Base-by-base conservation (phyloP, 2,888 invertebrate genomes). In the Dinocampus coccinellae region DNA sequence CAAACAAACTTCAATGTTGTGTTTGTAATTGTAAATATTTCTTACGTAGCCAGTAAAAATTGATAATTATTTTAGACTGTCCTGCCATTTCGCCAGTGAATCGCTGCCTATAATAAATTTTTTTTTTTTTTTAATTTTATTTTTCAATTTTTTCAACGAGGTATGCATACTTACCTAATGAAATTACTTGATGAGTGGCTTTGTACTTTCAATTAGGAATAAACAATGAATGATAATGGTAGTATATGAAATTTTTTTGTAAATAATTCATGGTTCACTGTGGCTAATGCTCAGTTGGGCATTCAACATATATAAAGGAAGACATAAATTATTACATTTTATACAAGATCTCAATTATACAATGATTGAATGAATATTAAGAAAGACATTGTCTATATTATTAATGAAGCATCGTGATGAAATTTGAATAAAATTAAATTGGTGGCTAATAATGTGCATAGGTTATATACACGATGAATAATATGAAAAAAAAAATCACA, bases 41-140 rank as follows among this genome's bases (percentile, higher is more conserved):
- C 39, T 33, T 66, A 60, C 39, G 26, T 60, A 61, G 66, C 55
- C 66, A 70, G 65, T 61, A 70, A 61, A 33, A n/a, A 34, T 47
- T 39, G 13, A 53, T 10, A 39, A 22, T 34, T 55, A 33, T 63
- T 64, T 69, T 69, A 69, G 69, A 62, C 61, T 75, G 75, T 80
- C 77, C 79, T 77, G 77, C 75, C 77, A 77, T 73, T 70, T 76
- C 73, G 78, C 78, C 77, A 81, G 78, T 78, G 77, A 78, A 78
- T 60, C 78, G 80, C 81, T 81, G 81, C 81, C 80, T 76, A 77
- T 78, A 76, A 75, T 71, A 79, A 68, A 20, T 39, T 9, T 16
- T 26, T 58, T 58, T 58, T 29, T 47, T 16, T 42, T n/a, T 6
- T 13, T 7, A 10, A 7, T 29, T 29, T 29, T 29, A 4, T 29